Conservation (phyloP, 2,888 invertebrate genomes). For the Caradrina clavipalpis region DNA sequence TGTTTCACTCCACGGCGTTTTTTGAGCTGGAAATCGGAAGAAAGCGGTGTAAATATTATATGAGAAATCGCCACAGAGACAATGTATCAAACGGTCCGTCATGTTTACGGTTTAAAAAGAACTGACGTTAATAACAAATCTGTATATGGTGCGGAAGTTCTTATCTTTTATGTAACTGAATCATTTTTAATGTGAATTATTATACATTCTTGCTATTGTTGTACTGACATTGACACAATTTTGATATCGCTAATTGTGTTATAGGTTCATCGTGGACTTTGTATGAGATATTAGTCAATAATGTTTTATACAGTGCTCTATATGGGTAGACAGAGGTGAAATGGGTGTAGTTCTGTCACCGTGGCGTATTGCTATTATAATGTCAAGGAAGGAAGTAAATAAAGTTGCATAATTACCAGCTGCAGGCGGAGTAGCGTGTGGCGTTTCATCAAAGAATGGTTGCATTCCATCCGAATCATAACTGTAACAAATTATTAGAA, state of each 20-base stretch:
- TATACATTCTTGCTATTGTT: constrained; percentile 38
- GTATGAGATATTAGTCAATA: no score
- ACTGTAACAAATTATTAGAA: constrained; percentile 70
- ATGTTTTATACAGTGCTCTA: no score
- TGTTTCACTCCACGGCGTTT: constrained; percentile 84
- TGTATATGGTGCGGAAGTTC: constrained; percentile 74
- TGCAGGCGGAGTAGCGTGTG: constrained; percentile 88
- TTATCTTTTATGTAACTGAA: constrained; percentile 77
- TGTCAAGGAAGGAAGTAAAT: no score
- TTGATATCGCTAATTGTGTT: constrained; percentile 26
- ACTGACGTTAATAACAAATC: constrained; percentile 69
- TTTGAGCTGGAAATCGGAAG: constrained; percentile 87
- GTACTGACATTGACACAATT: constrained; percentile 58
- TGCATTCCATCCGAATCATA: constrained; percentile 89
- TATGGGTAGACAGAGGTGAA: no score
- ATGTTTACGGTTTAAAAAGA: constrained; percentile 68
- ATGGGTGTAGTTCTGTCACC: no score
- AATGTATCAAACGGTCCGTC: constrained; percentile 74
- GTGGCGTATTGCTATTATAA: no score
- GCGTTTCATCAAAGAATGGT: constrained; percentile 89
- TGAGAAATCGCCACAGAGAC: constrained; percentile 73
- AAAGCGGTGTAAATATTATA: constrained; percentile 75
- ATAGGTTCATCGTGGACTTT: background rate
- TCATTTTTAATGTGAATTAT: constrained; percentile 50
- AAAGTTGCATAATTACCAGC: constrained; percentile 73